Conservation (phyloP, 1,140 invertebrate species). For the Atta colombica region DNA sequence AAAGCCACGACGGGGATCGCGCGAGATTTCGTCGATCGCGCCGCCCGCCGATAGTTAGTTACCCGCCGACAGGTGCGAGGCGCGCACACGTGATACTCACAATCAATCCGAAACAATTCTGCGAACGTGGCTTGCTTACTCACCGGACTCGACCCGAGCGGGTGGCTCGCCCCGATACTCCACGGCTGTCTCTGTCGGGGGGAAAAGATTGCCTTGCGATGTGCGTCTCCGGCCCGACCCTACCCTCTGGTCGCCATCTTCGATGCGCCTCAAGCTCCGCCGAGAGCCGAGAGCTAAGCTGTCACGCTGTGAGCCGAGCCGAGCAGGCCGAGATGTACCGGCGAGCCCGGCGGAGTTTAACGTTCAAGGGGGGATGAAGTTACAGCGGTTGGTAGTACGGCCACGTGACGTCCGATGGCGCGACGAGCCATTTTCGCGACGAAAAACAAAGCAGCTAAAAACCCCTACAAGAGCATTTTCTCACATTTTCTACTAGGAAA, state of each 20-base stretch:
- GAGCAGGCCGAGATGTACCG: background rate
- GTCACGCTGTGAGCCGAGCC: no score
- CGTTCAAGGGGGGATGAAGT: constrained; percentile 71
- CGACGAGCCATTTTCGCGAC: background rate
- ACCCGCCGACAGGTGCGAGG: constrained; percentile 18
- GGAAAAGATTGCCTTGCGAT: constrained; percentile 77
- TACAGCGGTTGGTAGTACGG: background rate
- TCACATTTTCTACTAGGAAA: no score
- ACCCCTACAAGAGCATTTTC: background rate
- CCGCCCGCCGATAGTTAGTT: background rate
- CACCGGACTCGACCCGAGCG: constrained; percentile 45
- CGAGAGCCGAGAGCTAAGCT: constrained; percentile 71
- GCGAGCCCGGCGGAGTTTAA: constrained; percentile 59
- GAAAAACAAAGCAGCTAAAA: background rate
- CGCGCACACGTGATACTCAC: constrained; percentile 13
- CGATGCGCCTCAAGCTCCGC: constrained; percentile 76
- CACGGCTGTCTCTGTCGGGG: constrained; percentile 51
- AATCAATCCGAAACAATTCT: background rate
- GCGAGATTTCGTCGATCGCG: constrained; percentile 62
- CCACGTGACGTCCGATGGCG: constrained; percentile 62
- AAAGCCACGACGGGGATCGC: constrained; percentile 57
- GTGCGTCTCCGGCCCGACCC: constrained; percentile 75
- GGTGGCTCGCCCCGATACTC: constrained; percentile 21
- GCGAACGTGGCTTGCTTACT: constrained; percentile 41
- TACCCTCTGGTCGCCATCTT: constrained; percentile 85